Evolutionary conservation across 2,888 invertebrate genomes (phyloP), one percentile per base, ranked within the genome.

Genomic region (Lumbricus terrestris): DNA sequence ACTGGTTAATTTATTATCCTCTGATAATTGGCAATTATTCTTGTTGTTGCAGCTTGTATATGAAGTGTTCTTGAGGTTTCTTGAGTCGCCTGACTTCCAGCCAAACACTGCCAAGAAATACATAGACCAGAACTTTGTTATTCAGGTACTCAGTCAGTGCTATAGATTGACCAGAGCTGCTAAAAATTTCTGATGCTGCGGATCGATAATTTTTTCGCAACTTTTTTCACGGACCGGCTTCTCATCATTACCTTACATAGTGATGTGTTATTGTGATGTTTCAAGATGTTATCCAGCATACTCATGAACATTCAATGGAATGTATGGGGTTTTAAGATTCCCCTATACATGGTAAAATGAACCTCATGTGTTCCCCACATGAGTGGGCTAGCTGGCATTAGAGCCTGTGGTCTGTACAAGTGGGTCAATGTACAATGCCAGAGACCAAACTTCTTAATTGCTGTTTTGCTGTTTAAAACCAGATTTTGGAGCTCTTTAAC

Each of bases 61-160:
- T 92, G 95, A 95, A 92, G 95, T 95, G 92, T 95, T 95, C 92
- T 92, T 95, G 91, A 93, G 95, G 90, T 95, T 95, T 93, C 93
- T 95, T 91, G 95, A 95, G 92, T 95, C 95, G 35, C 94, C 94
- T 90, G 98, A 98, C 95, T 98, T 98, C 96, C 98, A 98, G 95
- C 97, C 98, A 90, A 97, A 97, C 94, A 96, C 97, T 93, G 98
- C 98, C 93, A 98, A 98, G 96, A 97, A 97, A 94, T 97, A 97
- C 95, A 98, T 98, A 95, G 98, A 98, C 96, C 98, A 98, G 96
- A 98, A 97, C 95, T 98, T 98, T 96, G 98, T 98, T 91, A 96
- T 98, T 94, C 97, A 98, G 96, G 97, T 97, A 93, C 93, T 37
- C 8, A 33, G 85, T 47, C 16, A 8, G 40, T 40, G 40, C 40